phyloP scores from a whole-genome alignment of 2,797 vertebrate genomes.

The Syndactyla subalaris region DNA sequence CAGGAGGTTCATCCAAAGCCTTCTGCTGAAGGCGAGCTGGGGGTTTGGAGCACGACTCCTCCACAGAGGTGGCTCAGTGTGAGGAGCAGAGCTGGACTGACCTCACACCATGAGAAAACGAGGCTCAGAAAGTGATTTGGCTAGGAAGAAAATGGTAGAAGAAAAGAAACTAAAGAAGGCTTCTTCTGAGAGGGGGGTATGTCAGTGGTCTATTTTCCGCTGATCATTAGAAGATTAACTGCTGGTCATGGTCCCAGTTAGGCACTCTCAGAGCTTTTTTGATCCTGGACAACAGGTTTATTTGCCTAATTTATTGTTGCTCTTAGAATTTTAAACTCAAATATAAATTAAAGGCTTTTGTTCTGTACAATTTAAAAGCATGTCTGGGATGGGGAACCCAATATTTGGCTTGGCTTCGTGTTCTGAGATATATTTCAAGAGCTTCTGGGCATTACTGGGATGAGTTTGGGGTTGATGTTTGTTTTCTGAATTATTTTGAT shows the following conservation, averaged over 20 bases:
- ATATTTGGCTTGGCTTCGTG: constrained; percentile 43
- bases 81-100: constrained; percentile 38
- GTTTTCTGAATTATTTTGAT: constrained; percentile 35
- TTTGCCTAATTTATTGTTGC: constrained; percentile 66
- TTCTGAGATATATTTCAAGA: constrained; percentile 41
- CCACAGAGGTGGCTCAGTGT: constrained; percentile 16
- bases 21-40: background rate
- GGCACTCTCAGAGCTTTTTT: constrained; percentile 38
- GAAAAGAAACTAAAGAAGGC: background rate
- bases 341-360: constrained; percentile 65
- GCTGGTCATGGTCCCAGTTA: constrained; percentile 37
- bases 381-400: background rate
- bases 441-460: constrained; percentile 21
- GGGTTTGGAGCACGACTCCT: background rate
- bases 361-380: constrained; percentile 49
- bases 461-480: background rate
- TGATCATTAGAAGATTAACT: constrained; percentile 55
- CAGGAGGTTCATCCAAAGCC: background rate
- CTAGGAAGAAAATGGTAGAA: background rate
- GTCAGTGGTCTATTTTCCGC: constrained; percentile 22
- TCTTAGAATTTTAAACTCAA: constrained; percentile 56
- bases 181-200: background rate
- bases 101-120: constrained; percentile 28
- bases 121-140: background rate
- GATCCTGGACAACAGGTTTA: constrained; percentile 61